Base-by-base conservation (phyloP, 2,888 invertebrate genomes). In the Melieria picta region DNA sequence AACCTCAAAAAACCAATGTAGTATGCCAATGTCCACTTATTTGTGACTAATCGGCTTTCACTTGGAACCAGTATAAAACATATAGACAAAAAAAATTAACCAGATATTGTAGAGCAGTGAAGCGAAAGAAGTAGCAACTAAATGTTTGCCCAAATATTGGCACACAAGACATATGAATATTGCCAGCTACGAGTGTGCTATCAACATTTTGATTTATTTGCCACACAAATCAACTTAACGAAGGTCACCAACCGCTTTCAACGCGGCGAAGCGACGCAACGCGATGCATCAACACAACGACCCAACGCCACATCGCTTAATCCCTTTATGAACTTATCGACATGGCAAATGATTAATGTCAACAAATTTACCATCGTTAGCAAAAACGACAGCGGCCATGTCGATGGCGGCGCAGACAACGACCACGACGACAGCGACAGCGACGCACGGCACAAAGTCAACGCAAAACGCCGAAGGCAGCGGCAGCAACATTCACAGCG, bases 331-430 rank as follows among this genome's bases (percentile, higher is more conserved):
- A 75, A 74, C 74, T 71, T 72, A 75, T 75, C 72, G 74, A 76
- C 75, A 73, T 75, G 74, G 70, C 74, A 70, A 74, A 76, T 76
- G 76, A 76, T 75, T 76, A 76, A 76, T 75, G 74, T 75, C 74
- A 75, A 66, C 73, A 74, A 72, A 72, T 76, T 74, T 73, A 75
- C 69, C 74, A 75, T 74, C 74, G 73, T 76, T 75, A 76, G 73
- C 58, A 65, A 62, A 65, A 68, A 69, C 30, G 55, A 60, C 50
- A 58, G 43, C 10, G 42, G 64, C 42, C 58, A 43, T 50, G 70
- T 43, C 48, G 10, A 45, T 43, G 48, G 9, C 58, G 30, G 63
- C 57, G 43, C 46, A 9, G 46, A 65, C 72, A 72, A 48, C 72
- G 70, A 70, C 72, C 73, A 68, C 58, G 57, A 56, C 58, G 61